These are phyloP conservation scores for Axea sp. DNA, from an alignment of 2,888 invertebrate genomes.

Conservation along the genomic window DNA sequence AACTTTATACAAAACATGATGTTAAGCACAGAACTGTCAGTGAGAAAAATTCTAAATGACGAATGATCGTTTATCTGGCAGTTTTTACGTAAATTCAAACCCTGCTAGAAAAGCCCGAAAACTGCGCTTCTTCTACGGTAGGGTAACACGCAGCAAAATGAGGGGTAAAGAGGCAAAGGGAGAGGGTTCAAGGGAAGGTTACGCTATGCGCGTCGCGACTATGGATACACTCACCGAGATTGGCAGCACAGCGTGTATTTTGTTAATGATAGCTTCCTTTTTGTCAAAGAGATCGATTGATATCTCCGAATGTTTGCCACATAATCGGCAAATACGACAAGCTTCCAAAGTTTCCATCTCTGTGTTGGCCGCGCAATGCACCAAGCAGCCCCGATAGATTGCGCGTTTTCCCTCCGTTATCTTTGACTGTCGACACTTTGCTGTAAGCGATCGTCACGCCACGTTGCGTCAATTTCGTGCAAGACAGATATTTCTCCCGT, in stretches of 20 bases:
- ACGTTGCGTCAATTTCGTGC: constrained; percentile 13
- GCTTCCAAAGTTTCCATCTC: constrained; percentile 76
- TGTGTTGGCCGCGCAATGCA: constrained; percentile 16
- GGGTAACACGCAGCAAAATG: constrained; percentile 9
- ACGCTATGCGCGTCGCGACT: constrained; percentile 12
- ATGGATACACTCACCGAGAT: constrained; percentile 72
- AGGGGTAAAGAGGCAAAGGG: constrained; percentile 7
- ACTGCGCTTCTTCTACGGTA: neutral
- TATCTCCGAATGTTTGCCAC: constrained; percentile 74
- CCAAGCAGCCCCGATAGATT: constrained; percentile 40
- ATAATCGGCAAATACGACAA: constrained; percentile 75
- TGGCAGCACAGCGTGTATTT: constrained; percentile 76
- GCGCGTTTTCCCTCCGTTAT: constrained; percentile 50
- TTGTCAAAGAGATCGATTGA: constrained; percentile 75
- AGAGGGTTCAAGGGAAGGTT: constrained; percentile 39
- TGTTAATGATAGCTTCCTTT: constrained; percentile 72
- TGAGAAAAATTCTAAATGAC: too few species aligned
- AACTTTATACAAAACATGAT: too few species aligned
- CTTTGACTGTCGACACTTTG: constrained; percentile 47
- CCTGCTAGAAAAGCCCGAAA: constrained; percentile 1
- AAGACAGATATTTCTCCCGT: constrained; percentile 10
- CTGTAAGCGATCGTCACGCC: constrained; percentile 45
- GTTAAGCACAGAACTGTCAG: too few species aligned
- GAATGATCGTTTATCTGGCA: too few species aligned
- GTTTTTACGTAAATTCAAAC: too few species aligned